Evolutionary conservation across 2,888 invertebrate genomes (phyloP).

Genomic region (Matsumyia berberina): DNA sequence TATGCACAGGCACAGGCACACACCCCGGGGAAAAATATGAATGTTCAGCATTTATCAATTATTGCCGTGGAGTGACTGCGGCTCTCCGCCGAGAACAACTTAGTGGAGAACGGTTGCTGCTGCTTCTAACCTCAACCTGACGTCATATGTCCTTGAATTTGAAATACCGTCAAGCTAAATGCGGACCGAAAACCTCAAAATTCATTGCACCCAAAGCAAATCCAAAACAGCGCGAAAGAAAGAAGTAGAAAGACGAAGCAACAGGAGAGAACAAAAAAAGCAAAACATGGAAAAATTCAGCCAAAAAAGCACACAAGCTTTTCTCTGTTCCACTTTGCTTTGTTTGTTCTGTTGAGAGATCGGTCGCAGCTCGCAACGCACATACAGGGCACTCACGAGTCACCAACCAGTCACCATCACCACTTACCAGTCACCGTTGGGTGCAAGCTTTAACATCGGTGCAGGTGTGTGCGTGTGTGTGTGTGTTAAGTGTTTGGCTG

Average conservation of each 20-base stretch:
- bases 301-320: slow-evolving; percentile 59
- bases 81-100: neutral
- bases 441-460: slow-evolving; percentile 44
- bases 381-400: slow-evolving; percentile 42
- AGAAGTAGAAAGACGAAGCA: slow-evolving; percentile 30
- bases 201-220: slow-evolving; percentile 71
- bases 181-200: slow-evolving; percentile 61
- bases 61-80: neutral
- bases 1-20: slow-evolving; percentile 12
- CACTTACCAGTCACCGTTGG: too few relatives aligned
- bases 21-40: slow-evolving; percentile 16
- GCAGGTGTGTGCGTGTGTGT: slow-evolving; percentile 3
- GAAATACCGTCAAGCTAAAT: slow-evolving; percentile 69
- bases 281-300: slow-evolving; percentile 6
- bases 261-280: neutral
- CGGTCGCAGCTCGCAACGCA: slow-evolving; percentile 21
- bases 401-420: too few relatives aligned
- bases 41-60: slow-evolving; percentile 23
- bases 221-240: slow-evolving; percentile 54
- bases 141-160: slow-evolving; percentile 74
- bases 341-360: slow-evolving; percentile 21
- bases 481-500: slow-evolving; percentile 25
- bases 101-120: slow-evolving; percentile 10
- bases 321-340: slow-evolving; percentile 41
- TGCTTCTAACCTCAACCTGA: slow-evolving; percentile 56